Evolutionary conservation across 2,888 invertebrate genomes (phyloP), one percentile per base, ranked within the genome.

Genomic region (Dolichopus griseipennis): DNA sequence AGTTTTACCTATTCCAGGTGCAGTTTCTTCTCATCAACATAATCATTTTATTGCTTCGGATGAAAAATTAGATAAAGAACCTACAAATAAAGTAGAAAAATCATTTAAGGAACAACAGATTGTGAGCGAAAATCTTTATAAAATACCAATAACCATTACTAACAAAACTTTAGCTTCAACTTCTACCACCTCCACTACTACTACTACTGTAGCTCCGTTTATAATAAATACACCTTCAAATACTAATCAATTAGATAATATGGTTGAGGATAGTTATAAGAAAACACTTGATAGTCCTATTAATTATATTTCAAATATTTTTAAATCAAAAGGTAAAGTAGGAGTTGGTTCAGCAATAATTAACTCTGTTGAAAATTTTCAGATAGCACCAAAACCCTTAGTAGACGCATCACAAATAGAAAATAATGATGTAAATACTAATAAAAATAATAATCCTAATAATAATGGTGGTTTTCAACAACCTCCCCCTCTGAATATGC

Each of bases 361-460:
- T 77, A 79, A 81, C 75, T 81, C 81, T 76, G 81, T 81, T 78
- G 82, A 82, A 81, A 81, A 81, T 76, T 82, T 82, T 81, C 82
- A 82, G 81, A 81, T 81, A 69, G 77, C 77, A 62, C 80, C 77
- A 12, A 78, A 81, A 70, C 72, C 75, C 7, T 70, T 76, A 33
- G 73, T 72, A 64, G 37, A 37, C 10, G 37, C 37, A 37, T 37
- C 37, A 37, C 37, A 37, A 37, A 18, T 52, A 18, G 52, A 52
- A 52, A 72, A 72, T 67, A 67, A 21, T 7, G 65, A 68, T 21
- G 67, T 70, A 12, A 18, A 65, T 18, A n/a, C 12, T 18, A 18
- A 33, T 18, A 20, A 37, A 65, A 21, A 33, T 10, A 66, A 63
- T 18, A 66, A 33, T 37, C 65, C 68, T 64, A 67, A 67, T 41